These are phyloP conservation scores for Megaceryle alcyon DNA, from an alignment of 2,797 vertebrate species.

Conservation along the genomic window DNA sequence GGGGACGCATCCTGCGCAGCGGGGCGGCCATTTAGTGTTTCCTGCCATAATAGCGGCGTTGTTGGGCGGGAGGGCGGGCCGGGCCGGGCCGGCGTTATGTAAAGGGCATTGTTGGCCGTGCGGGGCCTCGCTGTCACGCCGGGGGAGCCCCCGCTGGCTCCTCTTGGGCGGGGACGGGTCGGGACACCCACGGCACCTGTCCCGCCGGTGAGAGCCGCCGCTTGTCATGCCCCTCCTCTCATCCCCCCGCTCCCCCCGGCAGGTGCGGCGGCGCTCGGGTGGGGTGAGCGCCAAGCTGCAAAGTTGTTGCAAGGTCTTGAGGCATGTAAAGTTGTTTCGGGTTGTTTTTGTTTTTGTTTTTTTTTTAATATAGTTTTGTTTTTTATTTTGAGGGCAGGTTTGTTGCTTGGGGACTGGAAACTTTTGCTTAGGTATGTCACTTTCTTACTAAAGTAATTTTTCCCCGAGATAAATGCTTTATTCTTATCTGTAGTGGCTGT, in stretches of 20 bases:
- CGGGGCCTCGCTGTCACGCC: constrained; percentile 6
- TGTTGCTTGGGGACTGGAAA: background rate
- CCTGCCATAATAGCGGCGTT: constrained; percentile 45
- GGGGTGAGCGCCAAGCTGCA: background rate
- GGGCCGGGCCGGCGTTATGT: constrained; percentile 48
- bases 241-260: background rate
- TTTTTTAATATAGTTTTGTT: too few relatives aligned
- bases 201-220: background rate
- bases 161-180: background rate
- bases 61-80: constrained; percentile 30
- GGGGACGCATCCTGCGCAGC: background rate
- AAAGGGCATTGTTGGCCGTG: constrained; percentile 57
- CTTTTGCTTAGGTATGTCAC: constrained; percentile 24
- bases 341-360: too few relatives aligned
- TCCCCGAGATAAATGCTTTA: background rate
- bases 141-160: background rate
- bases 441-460: background rate
- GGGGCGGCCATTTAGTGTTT: constrained; percentile 32
- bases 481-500: constrained; percentile 42
- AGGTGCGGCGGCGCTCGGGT: background rate
- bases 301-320: background rate
- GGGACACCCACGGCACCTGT: background rate
- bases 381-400: background rate
- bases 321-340: background rate
- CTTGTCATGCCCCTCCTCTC: background rate